Base-by-base conservation (phyloP, 2,888 invertebrate genomes). In the Linyphia triangularis region DNA sequence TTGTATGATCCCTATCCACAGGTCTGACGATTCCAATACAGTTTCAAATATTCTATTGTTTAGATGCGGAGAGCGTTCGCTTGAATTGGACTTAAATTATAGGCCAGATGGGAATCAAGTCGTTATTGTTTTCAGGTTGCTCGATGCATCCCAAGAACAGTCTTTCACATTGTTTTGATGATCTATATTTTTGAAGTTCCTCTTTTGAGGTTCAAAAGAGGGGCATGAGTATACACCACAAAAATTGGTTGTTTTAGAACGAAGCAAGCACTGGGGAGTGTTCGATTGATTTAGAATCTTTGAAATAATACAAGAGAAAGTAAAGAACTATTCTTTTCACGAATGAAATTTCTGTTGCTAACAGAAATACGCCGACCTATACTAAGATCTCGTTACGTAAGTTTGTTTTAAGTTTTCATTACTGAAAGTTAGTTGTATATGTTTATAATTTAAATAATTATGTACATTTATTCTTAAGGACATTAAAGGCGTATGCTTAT, bases 91-190 rank as follows among this genome's bases (percentile, higher is more conserved):
- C 19, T 73, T 73, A 61, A 61, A 33, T 75, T 75, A 61, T 37
- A 61, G 59, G 33, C 61, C 75, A 61, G 19, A 33, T 37, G 59
- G 61, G 75, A 61, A 61, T 75, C 37, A n/a, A 22, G 75, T 57
- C 16, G 24, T 75, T 75, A 75, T 75, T 75, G 75, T 75, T 75
- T 67, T 22, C 75, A 33, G 33, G 61, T 61, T 61, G 37, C 75
- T 16, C 51, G 22, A 57, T 57, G 30, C 75, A 59, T 59, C 59
- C 33, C 7, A 59, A 61, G 24, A 57, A 61, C 33, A n/a, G n/a
- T n/a, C n/a, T n/a, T n/a, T n/a, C n/a, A n/a, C n/a, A 43, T 43
- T 43, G 43, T 43, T 43, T 43, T 9, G 43, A 43, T 4, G 16
- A 43, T 43, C 9, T 16, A 3, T 43, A 43, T 9, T 43, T 43